Evolutionary conservation across 2,888 invertebrate genomes (phyloP), one percentile per base, ranked within the genome.

Genomic region (Luffia ferchaultella): DNA sequence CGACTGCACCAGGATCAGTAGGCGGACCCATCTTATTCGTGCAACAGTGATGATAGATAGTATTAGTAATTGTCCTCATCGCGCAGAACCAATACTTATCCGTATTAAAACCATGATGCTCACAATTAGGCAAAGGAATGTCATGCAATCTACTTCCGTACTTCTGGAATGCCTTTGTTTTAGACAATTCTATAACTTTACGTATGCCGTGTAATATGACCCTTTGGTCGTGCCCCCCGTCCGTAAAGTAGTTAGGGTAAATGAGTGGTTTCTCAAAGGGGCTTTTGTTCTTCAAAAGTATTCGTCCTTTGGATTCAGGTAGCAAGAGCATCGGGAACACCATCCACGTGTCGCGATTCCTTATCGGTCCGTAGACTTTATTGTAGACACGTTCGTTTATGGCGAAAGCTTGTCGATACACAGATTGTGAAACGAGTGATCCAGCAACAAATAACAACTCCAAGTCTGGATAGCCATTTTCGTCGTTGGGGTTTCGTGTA

Each of bases 81-180:
- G 88, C 87, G 55, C 93, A 93, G 41, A 83, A 85, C 89, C 91
- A 90, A 63, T 92, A 93, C 2, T 83, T 85, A 60, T 91, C 89
- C 0, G 87, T 86, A 40, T 76, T 71, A 57, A 87, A 86, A 45
- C 64, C 68, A 45, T 80, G 68, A 12, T 82, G 65, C 18, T 78
- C 74, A 61, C 90, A 90, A 9, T 84, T 87, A 0, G 87, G 87
- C 50, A 88, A 74, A 0, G 77, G 73, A 15, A 85, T 71, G 20
- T 75, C 73, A 56, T 88, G 88, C 20, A 87, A 64, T 52, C 73
- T 76, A 2, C 85, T 80, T 1, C 86, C 86, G 54, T 83, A 79
- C 55, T 73, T 64, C 53, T 75, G 73, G 68, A 89, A 85, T 1
- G 85, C 78, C 44, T 71, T 67, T 0, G 87, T 88, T 43, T 82